A percentile compares a stretch with the other conserved stretches of the same genome.
Evolutionary conservation across 1,140 invertebrate genomes (phyloP).

Genomic region (Phocides pigmalion): DNA sequence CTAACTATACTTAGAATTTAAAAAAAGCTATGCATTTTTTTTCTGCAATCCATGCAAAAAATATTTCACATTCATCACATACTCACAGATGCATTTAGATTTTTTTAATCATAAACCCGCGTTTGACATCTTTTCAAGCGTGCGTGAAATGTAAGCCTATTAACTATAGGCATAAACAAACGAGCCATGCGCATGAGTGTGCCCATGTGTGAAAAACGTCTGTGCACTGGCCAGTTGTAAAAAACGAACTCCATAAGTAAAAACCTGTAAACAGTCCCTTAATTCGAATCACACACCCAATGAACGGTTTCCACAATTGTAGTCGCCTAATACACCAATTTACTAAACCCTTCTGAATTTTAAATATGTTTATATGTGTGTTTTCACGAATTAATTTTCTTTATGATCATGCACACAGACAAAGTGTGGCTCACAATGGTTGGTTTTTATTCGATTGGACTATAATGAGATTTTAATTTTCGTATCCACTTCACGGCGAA

Average conservation of each 20-base stretch:
- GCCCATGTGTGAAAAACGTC: slow-evolving; percentile 74
- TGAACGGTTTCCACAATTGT: slow-evolving; percentile 75
- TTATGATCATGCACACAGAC: slow-evolving; percentile 55
- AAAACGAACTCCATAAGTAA: slow-evolving; percentile 59
- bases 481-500: slow-evolving; percentile 25
- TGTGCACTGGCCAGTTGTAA: slow-evolving; percentile 58
- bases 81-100: background rate
- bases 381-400: slow-evolving; percentile 59
- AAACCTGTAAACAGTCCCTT: slow-evolving; percentile 73
- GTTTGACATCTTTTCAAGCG: slow-evolving; percentile 31
- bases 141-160: slow-evolving; percentile 41
- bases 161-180: slow-evolving; percentile 50
- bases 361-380: slow-evolving; percentile 65
- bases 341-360: slow-evolving; percentile 67
- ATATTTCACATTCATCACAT: no score
- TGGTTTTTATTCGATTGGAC: slow-evolving; percentile 57
- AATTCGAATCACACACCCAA: slow-evolving; percentile 78
- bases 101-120: slow-evolving; percentile 19
- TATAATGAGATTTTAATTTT: slow-evolving; percentile 52
- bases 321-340: slow-evolving; percentile 69
- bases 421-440: slow-evolving; percentile 61
- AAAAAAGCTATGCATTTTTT: background rate
- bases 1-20: background rate
- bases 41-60: no score
- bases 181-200: slow-evolving; percentile 54